Conservation (phyloP, 1,140 invertebrate species). For the Chlorops oryzae region DNA sequence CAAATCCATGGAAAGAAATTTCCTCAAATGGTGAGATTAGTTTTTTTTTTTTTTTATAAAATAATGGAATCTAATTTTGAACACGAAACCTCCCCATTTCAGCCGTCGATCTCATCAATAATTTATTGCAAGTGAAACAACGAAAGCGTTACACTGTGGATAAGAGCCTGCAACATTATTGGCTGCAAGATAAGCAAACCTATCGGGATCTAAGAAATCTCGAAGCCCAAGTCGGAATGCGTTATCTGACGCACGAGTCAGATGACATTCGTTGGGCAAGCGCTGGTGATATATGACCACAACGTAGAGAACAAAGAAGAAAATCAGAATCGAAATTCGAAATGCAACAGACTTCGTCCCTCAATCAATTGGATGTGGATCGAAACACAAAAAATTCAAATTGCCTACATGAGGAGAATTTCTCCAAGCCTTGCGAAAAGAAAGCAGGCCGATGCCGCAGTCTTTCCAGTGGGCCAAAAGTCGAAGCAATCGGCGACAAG, state of each 20-base stretch:
- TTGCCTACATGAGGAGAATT: slow-evolving; percentile 16
- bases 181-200: slow-evolving; percentile 93
- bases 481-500: slow-evolving; percentile 42
- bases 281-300: slow-evolving; percentile 46
- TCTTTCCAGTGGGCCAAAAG: slow-evolving; percentile 31
- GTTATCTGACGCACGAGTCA: slow-evolving; percentile 93
- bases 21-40: slow-evolving; percentile 76
- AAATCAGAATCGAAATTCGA: too few species aligned
- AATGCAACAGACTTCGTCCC: too few species aligned
- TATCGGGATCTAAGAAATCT: slow-evolving; percentile 90
- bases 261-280: slow-evolving; percentile 87
- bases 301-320: not conserved
- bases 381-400: too few species aligned
- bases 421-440: slow-evolving; percentile 17
- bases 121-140: slow-evolving; percentile 97
- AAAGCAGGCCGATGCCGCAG: slow-evolving; percentile 33
- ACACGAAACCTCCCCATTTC: slow-evolving; percentile 35
- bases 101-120: slow-evolving; percentile 98
- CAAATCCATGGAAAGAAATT: slow-evolving; percentile 96
- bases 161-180: slow-evolving; percentile 89
- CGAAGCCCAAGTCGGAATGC: slow-evolving; percentile 70
- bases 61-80: not conserved
- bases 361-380: too few species aligned
- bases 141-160: slow-evolving; percentile 94
- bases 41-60: not conserved